A percentile compares a stretch with the other conserved stretches of the same genome.
Conservation (phyloP, 1,140 invertebrate species). For the Danaus plexippus region DNA sequence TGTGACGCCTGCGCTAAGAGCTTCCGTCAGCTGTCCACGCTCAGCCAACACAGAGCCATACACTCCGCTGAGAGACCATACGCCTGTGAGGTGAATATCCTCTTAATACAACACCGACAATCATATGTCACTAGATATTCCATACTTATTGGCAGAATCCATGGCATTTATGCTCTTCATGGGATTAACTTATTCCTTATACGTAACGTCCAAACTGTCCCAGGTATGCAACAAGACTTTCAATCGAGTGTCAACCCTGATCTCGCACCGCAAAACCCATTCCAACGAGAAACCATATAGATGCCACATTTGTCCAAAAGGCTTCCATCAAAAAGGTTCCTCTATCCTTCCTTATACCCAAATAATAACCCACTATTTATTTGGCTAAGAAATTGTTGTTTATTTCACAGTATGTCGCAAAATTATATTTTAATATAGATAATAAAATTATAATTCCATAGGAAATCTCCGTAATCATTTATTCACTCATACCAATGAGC, state of each 20-base stretch:
- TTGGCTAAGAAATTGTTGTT: background rate
- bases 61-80: conserved; percentile 80
- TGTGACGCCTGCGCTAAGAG: conserved; percentile 85
- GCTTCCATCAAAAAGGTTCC: conserved; percentile 84
- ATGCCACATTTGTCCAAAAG: conserved; percentile 81
- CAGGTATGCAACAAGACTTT: conserved; percentile 81
- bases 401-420: too few species aligned
- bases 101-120: too few species aligned
- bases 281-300: conserved; percentile 80
- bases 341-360: conserved; percentile 2
- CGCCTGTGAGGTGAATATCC: conserved; percentile 74
- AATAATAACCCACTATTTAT: conserved; percentile 1
- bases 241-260: conserved; percentile 82
- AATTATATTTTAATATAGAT: background rate
- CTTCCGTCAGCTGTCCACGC: conserved; percentile 82
- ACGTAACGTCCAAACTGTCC: background rate
- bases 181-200: background rate
- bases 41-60: conserved; percentile 82
- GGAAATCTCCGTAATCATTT: conserved; percentile 81
- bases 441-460: conserved; percentile 35
- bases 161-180: too few species aligned
- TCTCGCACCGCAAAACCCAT: conserved; percentile 83
- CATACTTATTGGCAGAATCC: too few species aligned
- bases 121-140: too few species aligned
- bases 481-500: conserved; percentile 84